These are phyloP conservation scores for Hemiprocne comata DNA, from an alignment of 2,113 vertebrate species.

Conservation along the genomic window DNA sequence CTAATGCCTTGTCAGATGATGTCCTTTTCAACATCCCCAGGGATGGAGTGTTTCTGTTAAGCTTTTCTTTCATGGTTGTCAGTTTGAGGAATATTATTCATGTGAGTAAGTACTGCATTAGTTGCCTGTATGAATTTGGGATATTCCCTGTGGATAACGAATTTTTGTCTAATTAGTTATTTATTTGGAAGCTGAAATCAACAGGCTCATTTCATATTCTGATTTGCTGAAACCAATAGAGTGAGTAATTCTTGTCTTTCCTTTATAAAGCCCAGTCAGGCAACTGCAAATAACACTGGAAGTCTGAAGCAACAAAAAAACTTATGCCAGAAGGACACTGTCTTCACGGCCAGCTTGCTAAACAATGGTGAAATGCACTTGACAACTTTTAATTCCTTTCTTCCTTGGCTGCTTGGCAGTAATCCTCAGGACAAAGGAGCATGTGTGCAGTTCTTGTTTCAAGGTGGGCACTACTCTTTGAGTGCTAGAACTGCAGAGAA, in stretches of 20 bases:
- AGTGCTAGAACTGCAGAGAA: not conserved
- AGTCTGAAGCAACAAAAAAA: not conserved
- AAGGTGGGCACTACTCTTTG: not conserved
- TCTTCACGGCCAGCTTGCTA: not conserved
- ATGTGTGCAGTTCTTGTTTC: not conserved
- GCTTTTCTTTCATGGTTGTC: constrained; percentile 1
- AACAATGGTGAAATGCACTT: not conserved
- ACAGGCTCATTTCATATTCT: not conserved
- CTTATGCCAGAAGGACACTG: not conserved
- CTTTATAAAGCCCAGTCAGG: not conserved
- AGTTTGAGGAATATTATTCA: constrained; percentile 9
- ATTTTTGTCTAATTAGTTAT: not conserved
- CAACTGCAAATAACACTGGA: not conserved
- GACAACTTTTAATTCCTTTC: not conserved
- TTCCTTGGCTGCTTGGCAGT: not conserved
- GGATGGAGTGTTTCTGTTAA: not conserved
- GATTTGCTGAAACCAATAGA: not conserved
- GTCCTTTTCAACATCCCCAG: not conserved
- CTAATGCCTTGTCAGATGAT: not conserved
- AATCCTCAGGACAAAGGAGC: not conserved
- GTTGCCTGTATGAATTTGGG: not conserved
- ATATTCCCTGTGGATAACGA: not conserved
- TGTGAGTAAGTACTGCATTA: not conserved
- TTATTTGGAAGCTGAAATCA: constrained; percentile 37
- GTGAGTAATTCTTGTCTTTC: not conserved